A percentile compares a stretch with the other conserved stretches of the same genome.
phyloP scores from a whole-genome alignment of 2,113 vertebrate species.

The Cephalophus harveyi region DNA sequence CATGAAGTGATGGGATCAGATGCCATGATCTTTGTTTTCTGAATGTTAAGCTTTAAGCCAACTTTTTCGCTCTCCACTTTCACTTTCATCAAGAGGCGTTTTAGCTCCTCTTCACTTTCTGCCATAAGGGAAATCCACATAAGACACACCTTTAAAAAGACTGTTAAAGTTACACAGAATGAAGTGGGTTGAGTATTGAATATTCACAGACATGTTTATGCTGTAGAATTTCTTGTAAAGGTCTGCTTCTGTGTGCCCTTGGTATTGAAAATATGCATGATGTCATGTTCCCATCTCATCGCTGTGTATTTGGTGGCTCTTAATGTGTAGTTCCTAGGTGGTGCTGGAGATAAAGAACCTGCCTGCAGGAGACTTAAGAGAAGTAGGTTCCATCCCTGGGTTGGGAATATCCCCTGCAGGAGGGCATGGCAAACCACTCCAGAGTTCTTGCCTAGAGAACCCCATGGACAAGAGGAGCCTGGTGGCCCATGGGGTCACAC shows the following conservation, averaged over 20 bases:
- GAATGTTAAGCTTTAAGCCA: too few relatives aligned
- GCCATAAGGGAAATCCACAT: slow-evolving; percentile 45
- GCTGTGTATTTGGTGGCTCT: slow-evolving; percentile 29
- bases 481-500: background rate
- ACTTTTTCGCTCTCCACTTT: too few relatives aligned
- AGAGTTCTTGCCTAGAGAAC: background rate
- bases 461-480: background rate
- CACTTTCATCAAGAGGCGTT: too few relatives aligned
- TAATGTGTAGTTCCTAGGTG: background rate
- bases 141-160: slow-evolving; percentile 41
- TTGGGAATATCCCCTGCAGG: background rate
- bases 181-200: background rate
- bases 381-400: background rate
- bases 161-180: slow-evolving; percentile 15
- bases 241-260: background rate
- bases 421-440: background rate
- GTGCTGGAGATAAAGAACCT: background rate
- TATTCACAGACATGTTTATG: background rate
- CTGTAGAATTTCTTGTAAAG: slow-evolving; percentile 27
- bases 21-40: too few relatives aligned
- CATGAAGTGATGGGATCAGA: too few relatives aligned
- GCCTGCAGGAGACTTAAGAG: background rate
- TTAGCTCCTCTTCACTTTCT: too few relatives aligned
- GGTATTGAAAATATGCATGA: slow-evolving; percentile 36
- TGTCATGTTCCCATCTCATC: background rate